Evolutionary conservation across 2,888 invertebrate species (phyloP).

Genomic region (Agapostemon virescens): DNA sequence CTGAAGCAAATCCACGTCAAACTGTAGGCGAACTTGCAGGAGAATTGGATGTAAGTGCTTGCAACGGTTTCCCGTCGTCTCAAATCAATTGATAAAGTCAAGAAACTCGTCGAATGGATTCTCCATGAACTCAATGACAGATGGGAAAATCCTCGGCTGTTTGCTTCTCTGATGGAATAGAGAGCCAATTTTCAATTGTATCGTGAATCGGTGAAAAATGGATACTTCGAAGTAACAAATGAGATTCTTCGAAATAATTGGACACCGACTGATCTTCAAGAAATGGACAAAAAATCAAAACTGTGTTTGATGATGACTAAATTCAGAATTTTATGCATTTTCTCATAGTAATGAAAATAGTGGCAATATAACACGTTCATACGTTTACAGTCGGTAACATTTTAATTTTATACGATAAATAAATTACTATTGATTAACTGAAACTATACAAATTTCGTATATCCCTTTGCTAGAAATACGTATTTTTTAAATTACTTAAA

Average conservation of each 20-base stretch:
- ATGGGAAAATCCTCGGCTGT: not conserved
- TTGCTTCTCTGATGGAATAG: not conserved
- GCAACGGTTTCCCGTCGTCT: constrained; percentile 15
- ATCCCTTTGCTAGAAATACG: not conserved
- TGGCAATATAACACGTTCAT: no score
- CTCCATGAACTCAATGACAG: not conserved
- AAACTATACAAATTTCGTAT: not conserved
- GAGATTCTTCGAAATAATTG: not conserved
- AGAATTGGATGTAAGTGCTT: constrained; percentile 15
- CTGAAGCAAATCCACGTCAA: constrained; percentile 20
- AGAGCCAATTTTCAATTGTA: not conserved
- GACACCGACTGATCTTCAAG: not conserved
- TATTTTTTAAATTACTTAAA: not conserved
- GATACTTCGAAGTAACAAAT: not conserved
- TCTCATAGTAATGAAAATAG: no score
- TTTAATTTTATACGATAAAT: not conserved
- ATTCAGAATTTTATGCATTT: not conserved
- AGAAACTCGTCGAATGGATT: not conserved
- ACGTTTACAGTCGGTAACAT: not conserved
- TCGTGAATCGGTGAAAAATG: not conserved
- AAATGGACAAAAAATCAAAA: not conserved
- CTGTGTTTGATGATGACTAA: not conserved
- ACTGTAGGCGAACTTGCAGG: constrained; percentile 5
- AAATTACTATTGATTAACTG: not conserved
- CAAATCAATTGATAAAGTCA: constrained; percentile 2